Evolutionary conservation across 2,888 invertebrate species (phyloP).

Genomic region (Achlya flavicornis): DNA sequence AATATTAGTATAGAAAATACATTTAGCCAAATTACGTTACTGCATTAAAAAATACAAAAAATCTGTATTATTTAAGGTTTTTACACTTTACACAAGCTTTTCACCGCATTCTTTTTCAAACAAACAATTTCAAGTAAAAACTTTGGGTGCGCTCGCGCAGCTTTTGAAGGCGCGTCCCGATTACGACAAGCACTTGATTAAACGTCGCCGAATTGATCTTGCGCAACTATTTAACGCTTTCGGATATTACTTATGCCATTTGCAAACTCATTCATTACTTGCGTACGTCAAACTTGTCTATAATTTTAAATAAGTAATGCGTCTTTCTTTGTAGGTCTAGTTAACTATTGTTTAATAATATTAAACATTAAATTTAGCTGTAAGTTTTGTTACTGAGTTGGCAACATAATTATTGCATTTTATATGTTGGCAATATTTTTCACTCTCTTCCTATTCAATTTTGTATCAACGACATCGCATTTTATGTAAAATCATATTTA

Average conservation of each 20-base stretch:
- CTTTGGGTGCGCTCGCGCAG: neutral
- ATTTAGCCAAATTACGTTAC: no score
- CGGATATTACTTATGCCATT: slow-evolving; percentile 17
- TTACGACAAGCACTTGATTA: slow-evolving; percentile 29
- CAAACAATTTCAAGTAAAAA: neutral
- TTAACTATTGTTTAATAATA: no score
- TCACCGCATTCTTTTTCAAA: neutral
- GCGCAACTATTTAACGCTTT: slow-evolving; percentile 26
- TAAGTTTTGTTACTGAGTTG: no score
- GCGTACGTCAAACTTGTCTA: neutral
- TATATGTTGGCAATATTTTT: no score
- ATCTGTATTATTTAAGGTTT: no score
- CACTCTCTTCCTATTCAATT: no score
- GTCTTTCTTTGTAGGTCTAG: neutral
- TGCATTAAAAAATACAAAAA: no score
- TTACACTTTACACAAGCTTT: neutral
- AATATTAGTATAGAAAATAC: no score
- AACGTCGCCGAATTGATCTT: slow-evolving; percentile 28
- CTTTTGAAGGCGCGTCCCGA: slow-evolving; percentile 19
- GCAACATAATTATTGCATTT: no score
- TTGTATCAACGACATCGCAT: no score
- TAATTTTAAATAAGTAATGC: slow-evolving; percentile 12
- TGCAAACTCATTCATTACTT: slow-evolving; percentile 1
- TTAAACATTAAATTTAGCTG: no score
- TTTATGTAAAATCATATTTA: no score